These are phyloP conservation scores for Dysmachus trigonus DNA, from an alignment of 2,888 invertebrate genomes.

Conservation along the genomic window DNA sequence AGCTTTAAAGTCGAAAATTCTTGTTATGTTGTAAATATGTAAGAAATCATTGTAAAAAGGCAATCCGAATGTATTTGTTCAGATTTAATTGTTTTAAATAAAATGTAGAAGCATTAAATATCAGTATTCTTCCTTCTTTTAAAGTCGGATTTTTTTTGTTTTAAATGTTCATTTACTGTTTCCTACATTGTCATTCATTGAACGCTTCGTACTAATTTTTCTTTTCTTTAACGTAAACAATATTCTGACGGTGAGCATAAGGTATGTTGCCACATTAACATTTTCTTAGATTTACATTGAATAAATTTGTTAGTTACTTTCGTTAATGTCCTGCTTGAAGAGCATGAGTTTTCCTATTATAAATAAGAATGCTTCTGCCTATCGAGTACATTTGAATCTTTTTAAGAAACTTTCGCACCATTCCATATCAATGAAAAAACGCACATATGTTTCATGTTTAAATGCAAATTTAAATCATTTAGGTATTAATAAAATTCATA, in stretches of 20 bases:
- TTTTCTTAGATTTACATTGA: neutral
- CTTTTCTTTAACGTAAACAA: neutral
- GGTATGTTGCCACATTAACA: slow-evolving; percentile 57
- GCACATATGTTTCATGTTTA: neutral
- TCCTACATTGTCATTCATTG: neutral
- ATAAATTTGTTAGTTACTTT: neutral
- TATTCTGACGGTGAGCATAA: slow-evolving; percentile 60
- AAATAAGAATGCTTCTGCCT: neutral
- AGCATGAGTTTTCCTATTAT: neutral
- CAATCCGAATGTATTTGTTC: neutral
- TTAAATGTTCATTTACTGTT: neutral
- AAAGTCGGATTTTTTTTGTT: neutral
- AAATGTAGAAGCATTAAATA: slow-evolving; percentile 15
- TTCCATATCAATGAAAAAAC: neutral
- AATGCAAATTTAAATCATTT: neutral
- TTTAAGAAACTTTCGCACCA: neutral
- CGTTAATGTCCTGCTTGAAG: neutral
- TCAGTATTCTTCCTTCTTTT: neutral
- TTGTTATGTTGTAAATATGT: neutral
- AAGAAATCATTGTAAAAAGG: neutral
- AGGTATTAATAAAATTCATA: neutral
- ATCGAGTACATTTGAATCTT: neutral
- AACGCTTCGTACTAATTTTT: neutral
- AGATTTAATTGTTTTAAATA: neutral
- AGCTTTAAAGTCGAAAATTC: neutral